phyloP scores from a whole-genome alignment of 2,888 invertebrate species.

The Himalopsyche tibetana region DNA sequence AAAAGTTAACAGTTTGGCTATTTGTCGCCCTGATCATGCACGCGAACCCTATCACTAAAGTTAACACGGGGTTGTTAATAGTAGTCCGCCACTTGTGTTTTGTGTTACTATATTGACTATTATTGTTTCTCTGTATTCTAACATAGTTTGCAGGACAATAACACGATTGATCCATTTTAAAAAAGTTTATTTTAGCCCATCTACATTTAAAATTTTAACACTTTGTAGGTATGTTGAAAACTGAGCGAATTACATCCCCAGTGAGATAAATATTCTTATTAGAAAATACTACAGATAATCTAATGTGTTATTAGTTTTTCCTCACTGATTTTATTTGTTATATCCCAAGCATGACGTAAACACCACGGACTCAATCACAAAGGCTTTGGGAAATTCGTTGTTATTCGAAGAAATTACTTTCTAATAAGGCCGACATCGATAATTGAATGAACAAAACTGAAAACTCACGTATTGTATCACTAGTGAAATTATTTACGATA shows the following conservation, averaged over 20 bases:
- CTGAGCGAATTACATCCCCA: not conserved
- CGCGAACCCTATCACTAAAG: not conserved
- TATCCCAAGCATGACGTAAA: conserved; percentile 17
- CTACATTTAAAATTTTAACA: conserved; percentile 2
- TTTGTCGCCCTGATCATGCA: conserved; percentile 24
- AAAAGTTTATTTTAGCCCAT: not conserved
- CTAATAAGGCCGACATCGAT: not conserved
- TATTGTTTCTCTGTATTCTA: conserved; percentile 70
- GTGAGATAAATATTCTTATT: not conserved
- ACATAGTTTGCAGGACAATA: conserved; percentile 37
- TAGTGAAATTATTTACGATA: conserved; percentile 38
- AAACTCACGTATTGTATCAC: conserved; percentile 2
- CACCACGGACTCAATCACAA: conserved; percentile 12
- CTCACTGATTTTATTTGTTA: conserved; percentile 18
- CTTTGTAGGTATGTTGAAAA: not conserved
- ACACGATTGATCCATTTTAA: conserved; percentile 41
- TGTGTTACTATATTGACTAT: conserved; percentile 76
- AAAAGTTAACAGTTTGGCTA: conserved; percentile 49
- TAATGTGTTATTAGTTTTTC: not conserved
- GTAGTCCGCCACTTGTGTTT: conserved; percentile 77
- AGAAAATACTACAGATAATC: conserved; percentile 2
- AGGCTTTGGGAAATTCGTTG: not conserved
- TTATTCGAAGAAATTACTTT: not conserved
- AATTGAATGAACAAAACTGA: not conserved
- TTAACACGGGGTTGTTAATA: not conserved